Percentiles rank a stretch among this genome's conserved stretches.
Evolutionary conservation across 92 coral and sea anemone species (phyloP).

Genomic region (Phymanthus crucifer): DNA sequence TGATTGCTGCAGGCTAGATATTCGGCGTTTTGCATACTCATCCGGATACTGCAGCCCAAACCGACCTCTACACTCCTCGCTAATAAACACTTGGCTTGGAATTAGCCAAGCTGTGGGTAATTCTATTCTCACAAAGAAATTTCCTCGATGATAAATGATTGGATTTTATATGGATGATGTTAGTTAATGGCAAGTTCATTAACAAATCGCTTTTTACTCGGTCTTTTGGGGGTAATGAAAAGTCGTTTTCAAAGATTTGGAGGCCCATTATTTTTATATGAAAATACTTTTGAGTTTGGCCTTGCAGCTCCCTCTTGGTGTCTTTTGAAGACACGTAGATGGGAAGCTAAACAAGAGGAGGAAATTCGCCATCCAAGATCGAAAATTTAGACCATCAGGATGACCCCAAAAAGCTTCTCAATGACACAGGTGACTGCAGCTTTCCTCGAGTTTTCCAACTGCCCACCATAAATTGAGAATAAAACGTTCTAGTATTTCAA

Average conservation of each 20-base stretch:
- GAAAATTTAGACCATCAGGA: not conserved
- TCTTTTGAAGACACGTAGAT: not conserved
- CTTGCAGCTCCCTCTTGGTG: not conserved
- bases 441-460: not conserved
- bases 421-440: not conserved
- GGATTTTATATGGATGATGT: slow-evolving; percentile 19
- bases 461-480: not conserved
- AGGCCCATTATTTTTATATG: slow-evolving; percentile 20
- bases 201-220: slow-evolving; percentile 18
- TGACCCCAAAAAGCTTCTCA: not conserved
- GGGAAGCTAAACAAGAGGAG: not conserved
- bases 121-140: slow-evolving; percentile 7
- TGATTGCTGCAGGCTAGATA: not conserved
- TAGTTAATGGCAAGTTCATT: slow-evolving; percentile 17
- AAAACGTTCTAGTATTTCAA: not conserved
- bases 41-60: not conserved
- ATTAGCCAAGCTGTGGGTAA: slow-evolving; percentile 19
- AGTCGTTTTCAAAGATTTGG: slow-evolving; percentile 14
- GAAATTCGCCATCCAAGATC: not conserved
- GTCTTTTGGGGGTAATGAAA: slow-evolving; percentile 21
- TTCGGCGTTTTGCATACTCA: not conserved
- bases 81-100: slow-evolving; percentile 7
- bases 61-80: not conserved
- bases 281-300: not conserved
- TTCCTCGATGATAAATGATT: slow-evolving; percentile 18